phyloP scores from a whole-genome alignment of 2,888 invertebrate species.

The Scaptomyza flava region DNA sequence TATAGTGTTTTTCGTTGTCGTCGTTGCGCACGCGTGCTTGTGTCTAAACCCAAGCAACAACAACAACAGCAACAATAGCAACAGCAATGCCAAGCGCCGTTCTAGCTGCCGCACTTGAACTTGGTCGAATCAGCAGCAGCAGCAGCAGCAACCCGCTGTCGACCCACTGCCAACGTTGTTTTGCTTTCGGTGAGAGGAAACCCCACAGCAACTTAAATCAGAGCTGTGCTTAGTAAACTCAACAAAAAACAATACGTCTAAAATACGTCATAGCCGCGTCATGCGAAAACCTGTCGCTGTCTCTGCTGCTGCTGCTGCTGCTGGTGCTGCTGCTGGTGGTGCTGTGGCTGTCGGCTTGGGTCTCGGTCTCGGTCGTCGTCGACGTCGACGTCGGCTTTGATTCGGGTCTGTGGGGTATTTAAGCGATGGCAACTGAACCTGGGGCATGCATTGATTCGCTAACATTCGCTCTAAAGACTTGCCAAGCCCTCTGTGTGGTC shows the following conservation, averaged over 20 bases:
- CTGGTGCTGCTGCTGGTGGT: constrained; percentile 4
- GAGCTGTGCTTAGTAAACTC: constrained; percentile 32
- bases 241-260: constrained; percentile 7
- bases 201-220: constrained; percentile 52
- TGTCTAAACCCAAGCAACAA: constrained; percentile 62
- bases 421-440: constrained; percentile 88
- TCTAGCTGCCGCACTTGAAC: constrained; percentile 77
- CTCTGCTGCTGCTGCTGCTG: constrained; percentile 17
- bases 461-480: constrained; percentile 88
- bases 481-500: constrained; percentile 82
- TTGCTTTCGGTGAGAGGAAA: constrained; percentile 71
- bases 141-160: constrained; percentile 31
- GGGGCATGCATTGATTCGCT: constrained; percentile 89
- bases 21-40: constrained; percentile 67
- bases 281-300: constrained; percentile 77
- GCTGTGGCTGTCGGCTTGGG: constrained; percentile 35
- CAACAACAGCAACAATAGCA: constrained; percentile 23
- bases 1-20: constrained; percentile 18
- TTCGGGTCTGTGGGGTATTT: constrained; percentile 85
- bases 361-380: constrained; percentile 52
- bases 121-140: constrained; percentile 69
- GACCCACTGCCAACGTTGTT: constrained; percentile 71
- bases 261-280: constrained; percentile 75
- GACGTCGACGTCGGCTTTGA: constrained; percentile 25
- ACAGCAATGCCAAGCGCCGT: constrained; percentile 70